Conservation (phyloP, 2,797 vertebrate species). For the Gobio occitaniae region DNA sequence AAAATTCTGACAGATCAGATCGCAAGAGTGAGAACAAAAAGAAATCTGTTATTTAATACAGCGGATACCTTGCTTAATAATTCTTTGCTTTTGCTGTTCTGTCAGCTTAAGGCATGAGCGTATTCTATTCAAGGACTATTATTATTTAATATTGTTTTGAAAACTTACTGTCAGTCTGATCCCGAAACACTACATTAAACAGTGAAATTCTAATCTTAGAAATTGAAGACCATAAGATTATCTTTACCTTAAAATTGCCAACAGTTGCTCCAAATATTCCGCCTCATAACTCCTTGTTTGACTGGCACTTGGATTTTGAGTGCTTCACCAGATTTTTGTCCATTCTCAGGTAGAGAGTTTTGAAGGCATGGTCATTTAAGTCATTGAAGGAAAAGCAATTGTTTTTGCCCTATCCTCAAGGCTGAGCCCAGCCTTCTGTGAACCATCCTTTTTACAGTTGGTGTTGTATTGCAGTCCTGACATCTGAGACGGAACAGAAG, state of each 20-base stretch:
- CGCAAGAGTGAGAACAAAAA: slow-evolving; percentile 4
- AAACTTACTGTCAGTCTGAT: slow-evolving; percentile 15
- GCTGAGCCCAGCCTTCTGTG: slow-evolving; percentile 3
- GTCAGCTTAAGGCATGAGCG: background rate
- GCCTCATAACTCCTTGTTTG: background rate
- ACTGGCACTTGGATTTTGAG: background rate
- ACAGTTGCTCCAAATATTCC: slow-evolving; percentile 8
- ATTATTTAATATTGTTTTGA: background rate
- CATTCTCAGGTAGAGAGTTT: slow-evolving; percentile 6
- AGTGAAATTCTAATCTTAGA: background rate
- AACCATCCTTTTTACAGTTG: slow-evolving; percentile 34
- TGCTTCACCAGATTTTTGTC: slow-evolving; percentile 6
- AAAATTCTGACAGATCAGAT: background rate
- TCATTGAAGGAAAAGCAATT: slow-evolving; percentile 14
- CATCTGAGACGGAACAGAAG: background rate
- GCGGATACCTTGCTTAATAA: background rate
- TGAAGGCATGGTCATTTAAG: background rate
- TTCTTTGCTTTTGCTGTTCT: background rate
- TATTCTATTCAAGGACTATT: background rate
- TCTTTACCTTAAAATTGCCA: slow-evolving; percentile 47
- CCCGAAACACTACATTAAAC: background rate
- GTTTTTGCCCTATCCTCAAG: slow-evolving; percentile 41
- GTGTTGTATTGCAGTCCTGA: slow-evolving; percentile 28
- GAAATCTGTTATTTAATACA: slow-evolving; percentile 11
- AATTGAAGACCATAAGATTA: background rate